Conservation (phyloP, 2,113 vertebrate genomes). For the Tupaia chinensis region DNA sequence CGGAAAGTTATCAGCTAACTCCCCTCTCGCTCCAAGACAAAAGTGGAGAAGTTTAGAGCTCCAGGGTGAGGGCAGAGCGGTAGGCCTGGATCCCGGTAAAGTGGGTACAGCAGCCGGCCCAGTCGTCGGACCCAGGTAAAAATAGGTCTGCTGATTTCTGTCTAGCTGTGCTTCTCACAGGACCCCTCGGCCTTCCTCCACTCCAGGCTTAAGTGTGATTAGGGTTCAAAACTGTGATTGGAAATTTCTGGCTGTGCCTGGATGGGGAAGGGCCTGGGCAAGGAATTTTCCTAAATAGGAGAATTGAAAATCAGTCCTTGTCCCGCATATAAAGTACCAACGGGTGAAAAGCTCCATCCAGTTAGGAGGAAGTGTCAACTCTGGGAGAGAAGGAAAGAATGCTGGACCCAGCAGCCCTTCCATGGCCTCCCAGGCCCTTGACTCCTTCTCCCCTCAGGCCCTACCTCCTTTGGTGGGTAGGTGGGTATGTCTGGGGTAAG, state of each 20-base stretch:
- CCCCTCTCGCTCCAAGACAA: background rate
- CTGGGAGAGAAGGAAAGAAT: background rate
- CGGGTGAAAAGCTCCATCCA: background rate
- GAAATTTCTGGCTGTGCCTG: background rate
- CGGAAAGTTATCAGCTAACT: slow-evolving; percentile 13
- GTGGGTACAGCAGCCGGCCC: background rate
- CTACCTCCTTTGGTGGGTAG: background rate
- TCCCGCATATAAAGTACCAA: slow-evolving; percentile 8
- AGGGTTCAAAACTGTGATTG: background rate
- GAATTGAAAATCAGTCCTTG: background rate
- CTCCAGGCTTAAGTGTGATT: background rate
- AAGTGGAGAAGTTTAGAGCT: background rate
- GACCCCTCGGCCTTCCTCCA: background rate
- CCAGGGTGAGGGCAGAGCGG: background rate
- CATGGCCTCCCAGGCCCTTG: background rate
- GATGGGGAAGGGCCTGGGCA: background rate
- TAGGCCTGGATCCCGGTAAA: background rate
- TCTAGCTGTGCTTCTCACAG: background rate
- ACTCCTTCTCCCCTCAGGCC: background rate
- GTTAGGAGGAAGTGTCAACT: background rate
- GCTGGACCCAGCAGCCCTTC: background rate
- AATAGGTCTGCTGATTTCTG: background rate
- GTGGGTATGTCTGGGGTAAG: background rate
- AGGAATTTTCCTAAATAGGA: background rate
- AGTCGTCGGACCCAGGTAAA: background rate